Base-by-base conservation (phyloP, 2,113 vertebrate genomes). In the Rhea pennata region DNA sequence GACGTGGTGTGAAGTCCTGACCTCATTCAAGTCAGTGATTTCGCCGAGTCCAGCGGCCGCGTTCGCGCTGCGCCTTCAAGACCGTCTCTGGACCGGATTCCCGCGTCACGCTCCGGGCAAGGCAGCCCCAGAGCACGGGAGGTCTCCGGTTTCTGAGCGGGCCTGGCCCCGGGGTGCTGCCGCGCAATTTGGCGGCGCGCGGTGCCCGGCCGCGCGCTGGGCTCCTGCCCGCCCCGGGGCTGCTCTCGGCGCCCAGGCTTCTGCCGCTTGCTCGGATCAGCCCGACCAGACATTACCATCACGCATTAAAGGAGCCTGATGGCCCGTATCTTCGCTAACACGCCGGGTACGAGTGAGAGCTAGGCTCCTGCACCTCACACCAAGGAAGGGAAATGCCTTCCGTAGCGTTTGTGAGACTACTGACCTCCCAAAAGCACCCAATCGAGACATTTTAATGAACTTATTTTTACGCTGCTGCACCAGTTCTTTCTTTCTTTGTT, bases 401-500 rank as follows among this genome's bases (percentile, higher is more conserved):
- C 4, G 1, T 24, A 48, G 61, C 53, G 56, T 91, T 77, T 92
- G 24, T 90, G 75, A 94, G 54, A 84, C 53, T 26, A 39, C 6
- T 50, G 59, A 74, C 54, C 36, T 83, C 70, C 61, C 44, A 83
- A 92, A 76, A 91, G 66, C 15, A 74, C 13, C 67, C 0, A 0
- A 42, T 8, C 39, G 42, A 1, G 9, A 19, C 23, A 29, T 70
- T 88, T 94, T 39, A 80, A 42, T 51, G 10, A 78, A 36, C 4
- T 1, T 62, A 31, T 87, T 90, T 88, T 94, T 56, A 58, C 48
- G 42, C 91, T 95, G 74, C 92, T 96, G 67, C 89, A 92, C 94
- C 95, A 97, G 86, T 97, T 95, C 88, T 96, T 96, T 84, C 51
- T 93, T 77, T 92, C 71, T 94, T 92, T 90, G 36, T 80, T 71